Evolutionary conservation across 2,888 invertebrate genomes (phyloP).

Genomic region (Minunthozetes semirufus): DNA sequence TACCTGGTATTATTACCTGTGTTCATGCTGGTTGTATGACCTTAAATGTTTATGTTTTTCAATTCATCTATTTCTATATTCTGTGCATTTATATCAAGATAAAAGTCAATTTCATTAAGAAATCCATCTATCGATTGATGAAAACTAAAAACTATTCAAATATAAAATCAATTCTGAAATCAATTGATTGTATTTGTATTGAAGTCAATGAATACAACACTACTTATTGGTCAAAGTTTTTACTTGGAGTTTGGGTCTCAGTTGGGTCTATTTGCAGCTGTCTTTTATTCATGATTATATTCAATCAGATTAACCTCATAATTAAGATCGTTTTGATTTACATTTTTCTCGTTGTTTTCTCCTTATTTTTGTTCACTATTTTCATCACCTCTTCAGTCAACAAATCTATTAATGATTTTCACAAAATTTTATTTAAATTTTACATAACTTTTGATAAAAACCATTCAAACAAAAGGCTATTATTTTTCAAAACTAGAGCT

Average conservation of each 20-base stretch:
- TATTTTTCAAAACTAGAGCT: too few species aligned
- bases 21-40: too few species aligned
- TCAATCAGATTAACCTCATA: not conserved
- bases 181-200: not conserved
- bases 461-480: too few species aligned
- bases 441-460: too few species aligned
- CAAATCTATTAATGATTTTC: not conserved
- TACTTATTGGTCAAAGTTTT: not conserved
- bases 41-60: not conserved
- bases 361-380: not conserved
- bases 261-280: not conserved
- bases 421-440: not conserved
- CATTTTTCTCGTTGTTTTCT: not conserved
- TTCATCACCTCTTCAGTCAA: not conserved
- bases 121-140: not conserved
- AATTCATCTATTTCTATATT: not conserved
- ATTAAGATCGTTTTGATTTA: too few species aligned
- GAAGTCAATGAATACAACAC: not conserved
- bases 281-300: not conserved
- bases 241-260: not conserved
- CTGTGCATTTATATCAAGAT: not conserved
- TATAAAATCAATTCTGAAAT: not conserved
- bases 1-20: not conserved
- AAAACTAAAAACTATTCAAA: not conserved
- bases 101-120: not conserved